A percentile compares a stretch with the other conserved stretches of the same genome.
These are phyloP conservation scores for Agrotis ipsilon DNA, from an alignment of 2,888 invertebrate species.

Conservation along the genomic window DNA sequence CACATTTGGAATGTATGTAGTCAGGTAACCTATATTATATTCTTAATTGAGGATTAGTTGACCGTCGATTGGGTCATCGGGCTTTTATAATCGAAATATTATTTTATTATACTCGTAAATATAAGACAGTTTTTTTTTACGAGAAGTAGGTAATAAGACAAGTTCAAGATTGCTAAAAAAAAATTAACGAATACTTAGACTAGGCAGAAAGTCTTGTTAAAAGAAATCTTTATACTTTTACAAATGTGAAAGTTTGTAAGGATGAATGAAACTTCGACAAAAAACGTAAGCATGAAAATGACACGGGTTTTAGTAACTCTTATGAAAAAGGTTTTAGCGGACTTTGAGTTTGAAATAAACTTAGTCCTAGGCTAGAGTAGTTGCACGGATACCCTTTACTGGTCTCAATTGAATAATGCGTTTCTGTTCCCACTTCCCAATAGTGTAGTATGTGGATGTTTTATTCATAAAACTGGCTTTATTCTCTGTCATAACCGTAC, in stretches of 20 bases:
- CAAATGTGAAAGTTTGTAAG: too few relatives aligned
- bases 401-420: conserved; percentile 31
- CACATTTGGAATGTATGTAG: background rate
- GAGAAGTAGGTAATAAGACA: background rate
- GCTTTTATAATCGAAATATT: background rate
- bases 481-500: conserved; percentile 27
- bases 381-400: background rate
- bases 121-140: background rate
- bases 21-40: background rate
- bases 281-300: too few relatives aligned
- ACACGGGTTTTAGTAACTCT: too few relatives aligned
- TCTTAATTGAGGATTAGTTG: conserved; percentile 18
- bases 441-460: conserved; percentile 30
- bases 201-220: too few relatives aligned
- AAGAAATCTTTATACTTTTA: too few relatives aligned
- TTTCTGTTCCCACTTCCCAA: conserved; percentile 14
- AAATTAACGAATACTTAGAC: too few relatives aligned
- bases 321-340: too few relatives aligned
- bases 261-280: too few relatives aligned
- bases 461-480: conserved; percentile 52
- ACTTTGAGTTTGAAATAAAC: background rate
- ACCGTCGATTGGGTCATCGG: background rate
- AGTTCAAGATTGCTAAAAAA: too few relatives aligned
- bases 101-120: background rate
- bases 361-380: background rate